phyloP scores from a whole-genome alignment of 1,140 invertebrate genomes.

The Brachionus sp. region DNA sequence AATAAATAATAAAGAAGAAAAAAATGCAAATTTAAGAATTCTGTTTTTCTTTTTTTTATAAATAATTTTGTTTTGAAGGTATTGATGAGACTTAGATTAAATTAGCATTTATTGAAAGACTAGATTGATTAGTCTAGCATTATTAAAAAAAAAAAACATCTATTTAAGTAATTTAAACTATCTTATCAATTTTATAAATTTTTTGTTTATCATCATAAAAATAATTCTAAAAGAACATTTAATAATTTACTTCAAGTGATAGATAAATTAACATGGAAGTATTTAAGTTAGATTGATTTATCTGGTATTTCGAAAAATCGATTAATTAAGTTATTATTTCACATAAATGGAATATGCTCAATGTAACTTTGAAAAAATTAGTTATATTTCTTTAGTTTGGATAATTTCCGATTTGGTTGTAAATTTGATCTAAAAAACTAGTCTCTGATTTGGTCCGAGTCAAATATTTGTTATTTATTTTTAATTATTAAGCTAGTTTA shows the following conservation, averaged over 20 bases:
- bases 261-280: not conserved
- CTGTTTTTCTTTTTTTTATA: not conserved
- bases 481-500: not conserved
- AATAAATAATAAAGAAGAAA: not conserved
- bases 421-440: not conserved
- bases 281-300: not conserved
- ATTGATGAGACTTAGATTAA: not conserved
- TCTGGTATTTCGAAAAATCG: not conserved
- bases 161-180: not conserved
- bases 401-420: not conserved
- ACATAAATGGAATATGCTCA: not conserved
- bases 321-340: not conserved
- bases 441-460: not conserved
- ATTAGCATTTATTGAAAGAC: not conserved
- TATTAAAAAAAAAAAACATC: not conserved
- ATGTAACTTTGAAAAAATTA: not conserved
- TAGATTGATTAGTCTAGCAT: not conserved
- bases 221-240: not conserved
- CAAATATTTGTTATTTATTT: not conserved
- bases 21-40: not conserved
- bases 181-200: not conserved
- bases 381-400: not conserved
- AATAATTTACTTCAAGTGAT: not conserved
- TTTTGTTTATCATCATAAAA: not conserved
- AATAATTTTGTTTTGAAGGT: not conserved